These are phyloP conservation scores for Xiphorhynchus erythropygius DNA, from an alignment of 2,797 vertebrate species.

Conservation along the genomic window DNA sequence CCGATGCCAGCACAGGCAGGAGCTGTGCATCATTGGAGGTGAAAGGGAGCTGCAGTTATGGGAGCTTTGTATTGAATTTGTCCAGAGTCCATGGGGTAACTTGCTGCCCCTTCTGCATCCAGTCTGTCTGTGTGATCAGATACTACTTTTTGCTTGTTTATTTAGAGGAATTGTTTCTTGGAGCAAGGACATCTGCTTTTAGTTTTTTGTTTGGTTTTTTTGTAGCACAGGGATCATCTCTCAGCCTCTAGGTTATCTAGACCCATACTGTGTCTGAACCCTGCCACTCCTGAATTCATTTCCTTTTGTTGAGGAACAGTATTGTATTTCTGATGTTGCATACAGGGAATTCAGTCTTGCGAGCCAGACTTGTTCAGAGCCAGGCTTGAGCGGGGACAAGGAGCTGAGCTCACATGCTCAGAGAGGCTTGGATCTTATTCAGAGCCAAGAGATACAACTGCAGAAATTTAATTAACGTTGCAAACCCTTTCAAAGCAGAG, in stretches of 20 bases:
- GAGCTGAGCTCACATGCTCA: not conserved
- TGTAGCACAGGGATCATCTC: not conserved
- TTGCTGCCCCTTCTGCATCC: not conserved
- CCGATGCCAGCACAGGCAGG: not conserved
- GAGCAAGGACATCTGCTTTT: not conserved
- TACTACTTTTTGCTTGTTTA: not conserved
- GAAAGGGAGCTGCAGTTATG: not conserved
- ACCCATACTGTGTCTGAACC: not conserved
- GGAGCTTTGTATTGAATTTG: not conserved
- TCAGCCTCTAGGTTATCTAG: not conserved
- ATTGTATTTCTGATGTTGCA: not conserved
- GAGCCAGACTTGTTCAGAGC: not conserved
- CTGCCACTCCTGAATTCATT: not conserved
- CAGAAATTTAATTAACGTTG: constrained; percentile 24
- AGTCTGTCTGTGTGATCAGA: not conserved
- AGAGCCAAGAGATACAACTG: constrained; percentile 12
- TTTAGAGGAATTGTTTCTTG: not conserved
- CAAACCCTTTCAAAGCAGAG: constrained; percentile 1
- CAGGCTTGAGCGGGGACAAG: not conserved
- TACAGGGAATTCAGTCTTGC: not conserved
- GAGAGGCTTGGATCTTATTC: not conserved
- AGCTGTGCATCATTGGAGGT: rapidly evolving
- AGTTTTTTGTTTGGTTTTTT: not conserved
- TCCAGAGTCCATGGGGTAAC: not conserved
- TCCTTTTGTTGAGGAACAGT: not conserved